phyloP scores from a whole-genome alignment of 2,797 vertebrate genomes.

The Schizopygopsis malacanthus region DNA sequence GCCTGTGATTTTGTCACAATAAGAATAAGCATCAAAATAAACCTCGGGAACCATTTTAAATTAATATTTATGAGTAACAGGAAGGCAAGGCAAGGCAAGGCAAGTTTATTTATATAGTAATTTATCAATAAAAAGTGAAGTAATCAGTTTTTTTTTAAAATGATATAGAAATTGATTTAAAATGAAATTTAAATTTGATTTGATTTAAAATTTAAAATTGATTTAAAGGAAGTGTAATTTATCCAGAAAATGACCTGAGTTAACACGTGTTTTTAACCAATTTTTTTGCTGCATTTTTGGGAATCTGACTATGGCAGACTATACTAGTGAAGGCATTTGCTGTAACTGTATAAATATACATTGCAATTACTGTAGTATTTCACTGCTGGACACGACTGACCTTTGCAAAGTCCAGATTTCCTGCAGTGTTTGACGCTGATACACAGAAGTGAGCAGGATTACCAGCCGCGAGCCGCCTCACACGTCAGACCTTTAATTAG shows the following conservation, averaged over 20 bases:
- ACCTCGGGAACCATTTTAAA: constrained; percentile 24
- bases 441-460: neutral
- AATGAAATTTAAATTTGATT: too few species aligned
- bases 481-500: constrained; percentile 20
- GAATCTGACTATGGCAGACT: neutral
- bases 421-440: neutral
- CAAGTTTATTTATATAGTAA: too few species aligned
- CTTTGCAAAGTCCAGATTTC: constrained; percentile 12
- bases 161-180: too few species aligned
- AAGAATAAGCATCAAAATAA: constrained; percentile 21
- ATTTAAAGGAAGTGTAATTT: neutral
- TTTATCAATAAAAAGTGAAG: too few species aligned
- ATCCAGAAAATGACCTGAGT: neutral
- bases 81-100: too few species aligned
- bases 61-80: constrained; percentile 18
- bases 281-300: neutral
- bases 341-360: neutral
- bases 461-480: constrained; percentile 1
- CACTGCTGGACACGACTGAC: neutral
- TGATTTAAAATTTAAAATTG: too few species aligned
- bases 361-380: neutral
- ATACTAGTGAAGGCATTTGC: neutral
- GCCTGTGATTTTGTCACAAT: constrained; percentile 10
- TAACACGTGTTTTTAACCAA: neutral
- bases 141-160: too few species aligned